Percentiles rank a stretch among this genome's conserved stretches.
phyloP scores from a whole-genome alignment of 2,888 invertebrate genomes.

The Rhodophaea formosa region DNA sequence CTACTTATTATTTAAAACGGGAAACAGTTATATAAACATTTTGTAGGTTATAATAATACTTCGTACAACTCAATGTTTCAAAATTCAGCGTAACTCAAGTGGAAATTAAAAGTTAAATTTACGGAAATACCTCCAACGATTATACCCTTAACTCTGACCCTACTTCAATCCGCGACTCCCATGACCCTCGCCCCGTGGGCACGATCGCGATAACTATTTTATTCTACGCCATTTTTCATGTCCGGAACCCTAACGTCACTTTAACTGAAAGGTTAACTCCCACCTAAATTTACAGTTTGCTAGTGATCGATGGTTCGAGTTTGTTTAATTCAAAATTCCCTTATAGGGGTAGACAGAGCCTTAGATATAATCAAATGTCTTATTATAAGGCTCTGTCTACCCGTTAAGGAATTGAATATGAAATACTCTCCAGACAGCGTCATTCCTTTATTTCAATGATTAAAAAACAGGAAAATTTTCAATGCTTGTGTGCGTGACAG shows the following conservation, averaged over 20 bases:
- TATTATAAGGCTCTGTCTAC: too few relatives aligned
- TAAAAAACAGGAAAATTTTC: too few relatives aligned
- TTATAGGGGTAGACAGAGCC: too few relatives aligned
- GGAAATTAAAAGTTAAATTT: background rate
- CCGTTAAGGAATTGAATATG: too few relatives aligned
- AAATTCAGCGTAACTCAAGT: background rate
- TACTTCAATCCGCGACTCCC: background rate
- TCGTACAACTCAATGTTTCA: too few relatives aligned
- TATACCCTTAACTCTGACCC: background rate
- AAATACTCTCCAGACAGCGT: too few relatives aligned
- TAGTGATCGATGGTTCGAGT: background rate
- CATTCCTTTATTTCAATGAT: too few relatives aligned
- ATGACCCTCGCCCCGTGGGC: constrained; percentile 4
- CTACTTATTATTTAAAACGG: too few relatives aligned
- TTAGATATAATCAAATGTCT: too few relatives aligned
- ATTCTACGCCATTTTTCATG: constrained; percentile 13
- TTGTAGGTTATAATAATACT: too few relatives aligned
- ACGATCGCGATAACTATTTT: constrained; percentile 14
- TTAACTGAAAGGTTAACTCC: constrained; percentile 13
- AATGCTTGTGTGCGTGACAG: too few relatives aligned
- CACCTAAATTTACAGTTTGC: constrained; percentile 18
- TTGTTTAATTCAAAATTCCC: background rate
- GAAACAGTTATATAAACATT: too few relatives aligned
- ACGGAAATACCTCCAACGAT: background rate
- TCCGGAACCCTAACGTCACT: constrained; percentile 10